Base-by-base conservation (phyloP, 1,140 invertebrate genomes). In the Drosophila dunni region DNA sequence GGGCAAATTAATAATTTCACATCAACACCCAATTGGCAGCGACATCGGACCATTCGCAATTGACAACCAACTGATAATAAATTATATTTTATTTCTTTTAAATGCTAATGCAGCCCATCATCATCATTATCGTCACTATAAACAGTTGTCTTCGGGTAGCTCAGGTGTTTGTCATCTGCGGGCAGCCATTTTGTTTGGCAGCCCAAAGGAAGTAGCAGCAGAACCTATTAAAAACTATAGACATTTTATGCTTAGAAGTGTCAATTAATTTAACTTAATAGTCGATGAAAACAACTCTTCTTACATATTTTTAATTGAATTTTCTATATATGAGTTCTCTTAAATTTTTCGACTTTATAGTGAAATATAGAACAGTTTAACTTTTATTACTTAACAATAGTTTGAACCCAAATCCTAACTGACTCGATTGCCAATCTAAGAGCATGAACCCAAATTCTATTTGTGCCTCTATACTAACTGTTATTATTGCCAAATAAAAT, bases 31-130 rank as follows among this genome's bases (percentile, higher is more conserved):
- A 75, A 88, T 89, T 88, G 83, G 69, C 70, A 51, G 51, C 15
- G 65, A 54, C 53, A 34, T 17, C 65, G 29, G 50, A 33, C 42
- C 62, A 58, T 61, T 53, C 38, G 45, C 54, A 58, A 44, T 29
- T 88, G 83, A 89, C 83, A 88, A 81, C 77, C 80, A 75, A 57
- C n/a, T 65, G 85, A 89, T 89, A 90, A 89, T 89, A 89, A 89
- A 89, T 89, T 89, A 89, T 89, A 84, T 89, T 89, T 89, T 89
- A 89, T 89, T 89, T 89, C 81, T 89, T 89, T 90, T 81, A 70
- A 68, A 89, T 89, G 84, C 81, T 89, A 89, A 89, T 85, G 73
- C 45, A 20, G 34, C 51, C 46, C 40, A 69, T 68, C 57, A 29
- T 44, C 20, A 6, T 17, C 17, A 29, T 29, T 29, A 29, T 29